These are phyloP conservation scores for Trisateles emortualis DNA, from an alignment of 2,888 invertebrate genomes.

Conservation along the genomic window DNA sequence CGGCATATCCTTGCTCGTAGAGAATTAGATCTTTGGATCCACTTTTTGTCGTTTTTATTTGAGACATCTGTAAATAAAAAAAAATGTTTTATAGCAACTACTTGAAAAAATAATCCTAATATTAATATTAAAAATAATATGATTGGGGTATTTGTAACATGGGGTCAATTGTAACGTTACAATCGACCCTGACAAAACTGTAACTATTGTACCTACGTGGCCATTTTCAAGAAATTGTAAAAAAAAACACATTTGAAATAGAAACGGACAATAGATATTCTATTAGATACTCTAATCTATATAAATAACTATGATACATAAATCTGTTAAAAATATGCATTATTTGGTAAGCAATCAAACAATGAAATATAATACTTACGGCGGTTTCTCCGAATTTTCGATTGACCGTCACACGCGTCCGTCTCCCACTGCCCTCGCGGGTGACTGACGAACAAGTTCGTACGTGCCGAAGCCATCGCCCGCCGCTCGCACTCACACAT, in stretches of 20 bases:
- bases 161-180: conserved; percentile 10
- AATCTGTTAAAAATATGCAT: not conserved
- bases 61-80: not conserved
- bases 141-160: not conserved
- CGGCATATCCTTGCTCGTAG: too few relatives aligned
- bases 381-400: too few relatives aligned
- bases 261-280: not conserved
- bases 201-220: conserved; percentile 1
- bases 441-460: too few relatives aligned
- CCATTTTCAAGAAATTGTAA: not conserved
- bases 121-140: not conserved
- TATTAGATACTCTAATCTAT: not conserved
- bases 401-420: too few relatives aligned
- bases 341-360: not conserved
- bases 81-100: not conserved
- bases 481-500: too few relatives aligned
- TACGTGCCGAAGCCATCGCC: too few relatives aligned
- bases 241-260: not conserved
- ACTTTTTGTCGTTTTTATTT: too few relatives aligned
- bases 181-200: conserved; percentile 2
- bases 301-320: not conserved
- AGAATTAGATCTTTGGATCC: not conserved
- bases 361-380: too few relatives aligned
- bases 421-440: too few relatives aligned
- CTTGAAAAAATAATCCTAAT: not conserved